Base-by-base conservation (phyloP, 2,888 invertebrate species). In the Drosophila greeni region DNA sequence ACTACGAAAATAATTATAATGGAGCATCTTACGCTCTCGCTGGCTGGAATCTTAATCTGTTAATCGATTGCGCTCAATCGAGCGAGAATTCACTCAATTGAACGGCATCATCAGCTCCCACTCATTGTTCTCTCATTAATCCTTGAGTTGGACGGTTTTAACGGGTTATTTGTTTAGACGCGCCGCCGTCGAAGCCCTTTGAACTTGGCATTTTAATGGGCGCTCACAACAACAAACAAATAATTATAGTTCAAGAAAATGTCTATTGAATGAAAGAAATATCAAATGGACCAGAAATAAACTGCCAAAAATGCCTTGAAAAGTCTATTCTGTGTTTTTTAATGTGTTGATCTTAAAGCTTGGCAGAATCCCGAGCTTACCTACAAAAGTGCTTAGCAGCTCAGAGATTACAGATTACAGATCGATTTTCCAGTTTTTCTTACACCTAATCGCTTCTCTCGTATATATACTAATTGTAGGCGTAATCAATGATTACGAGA, bases 21-120 rank as follows among this genome's bases (percentile, higher is more conserved):
- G 48, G 37, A 53, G 54, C 61, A 36, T 47, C 57, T 24, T 39
- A 16, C 37, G 56, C 61, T 60, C 62, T 45, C 59, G 26, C 45
- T 47, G 43, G 20, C 37, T 68, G 45, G 45, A 47, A 47, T 52
- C 47, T 67, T 79, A 84, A 82, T 79, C 84, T 72, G 55, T 72
- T 79, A 79, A 78, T 78, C 78, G 60, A 82, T 76, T 62, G 68
- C 55, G 80, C 78, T 78, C 78, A 84, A 71, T 78, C 47, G 47
- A 56, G 42, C 43, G 51, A 52, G 52, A 58, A 55, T 51, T 72
- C 76, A 76, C 80, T 79, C 81, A 79, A 82, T 76, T 74, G 60
- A 73, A 52, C 20, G 47, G 48, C 65, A 62, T 49, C 24, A 54
- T 49, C 43, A 42, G 51, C 39, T 18, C 33, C 37, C 14, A 24